Evolutionary conservation across 2,888 invertebrate genomes (phyloP).

Genomic region (Biston stratarius): DNA sequence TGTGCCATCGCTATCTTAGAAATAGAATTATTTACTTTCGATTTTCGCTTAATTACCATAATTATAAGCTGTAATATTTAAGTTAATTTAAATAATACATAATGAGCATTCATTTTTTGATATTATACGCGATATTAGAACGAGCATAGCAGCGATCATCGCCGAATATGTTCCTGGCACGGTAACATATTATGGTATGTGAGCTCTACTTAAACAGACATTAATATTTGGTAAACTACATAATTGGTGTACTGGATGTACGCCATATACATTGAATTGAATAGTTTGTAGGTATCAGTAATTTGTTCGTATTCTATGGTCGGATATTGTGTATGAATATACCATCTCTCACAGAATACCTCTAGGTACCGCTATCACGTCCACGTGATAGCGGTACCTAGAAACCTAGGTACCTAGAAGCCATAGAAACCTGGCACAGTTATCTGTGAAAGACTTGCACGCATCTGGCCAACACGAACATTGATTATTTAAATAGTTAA

Average conservation of each 20-base stretch:
- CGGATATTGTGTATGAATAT: too few species aligned
- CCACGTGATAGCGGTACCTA: too few species aligned
- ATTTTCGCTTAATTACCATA: slow-evolving; percentile 36
- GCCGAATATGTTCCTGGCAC: not conserved
- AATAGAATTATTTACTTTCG: slow-evolving; percentile 33
- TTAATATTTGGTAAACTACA: not conserved
- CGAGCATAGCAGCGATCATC: not conserved
- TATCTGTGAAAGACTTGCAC: too few species aligned
- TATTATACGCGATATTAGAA: not conserved
- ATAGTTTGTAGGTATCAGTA: too few species aligned
- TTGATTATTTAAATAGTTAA: too few species aligned
- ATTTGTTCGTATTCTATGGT: too few species aligned
- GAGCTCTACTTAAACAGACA: not conserved
- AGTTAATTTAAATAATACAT: slow-evolving; percentile 20
- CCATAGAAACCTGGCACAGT: too few species aligned
- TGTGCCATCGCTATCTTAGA: slow-evolving; percentile 35
- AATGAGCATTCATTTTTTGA: not conserved
- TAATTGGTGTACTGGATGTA: not conserved
- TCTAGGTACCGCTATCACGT: too few species aligned
- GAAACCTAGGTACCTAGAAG: too few species aligned
- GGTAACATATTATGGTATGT: not conserved
- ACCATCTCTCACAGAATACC: too few species aligned
- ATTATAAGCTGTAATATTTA: slow-evolving; percentile 11
- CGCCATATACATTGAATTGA: not conserved
- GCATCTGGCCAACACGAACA: too few species aligned